Conservation (phyloP, 2,888 invertebrate species). For the Cephus pulcher region DNA sequence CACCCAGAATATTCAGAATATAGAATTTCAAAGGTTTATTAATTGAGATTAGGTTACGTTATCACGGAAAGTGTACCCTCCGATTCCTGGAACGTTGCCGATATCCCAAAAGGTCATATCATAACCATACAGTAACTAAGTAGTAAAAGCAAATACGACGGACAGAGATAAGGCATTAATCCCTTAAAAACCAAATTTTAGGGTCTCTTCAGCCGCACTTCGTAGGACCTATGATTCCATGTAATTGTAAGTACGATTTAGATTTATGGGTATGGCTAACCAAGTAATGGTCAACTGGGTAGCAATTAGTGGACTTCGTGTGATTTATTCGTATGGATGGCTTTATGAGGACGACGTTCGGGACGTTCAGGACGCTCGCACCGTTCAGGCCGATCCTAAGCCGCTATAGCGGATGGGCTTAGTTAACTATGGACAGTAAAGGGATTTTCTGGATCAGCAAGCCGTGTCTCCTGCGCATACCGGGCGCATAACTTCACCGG, state of each 20-base stretch:
- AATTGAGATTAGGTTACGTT: neutral
- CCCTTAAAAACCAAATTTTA: neutral
- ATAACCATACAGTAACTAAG: too few relatives aligned
- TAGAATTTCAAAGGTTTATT: neutral
- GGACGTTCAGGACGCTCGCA: neutral
- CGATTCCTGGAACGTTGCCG: neutral
- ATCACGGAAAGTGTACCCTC: neutral
- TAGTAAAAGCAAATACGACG: neutral
- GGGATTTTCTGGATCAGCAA: conserved; percentile 42
- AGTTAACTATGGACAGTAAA: conserved; percentile 39
- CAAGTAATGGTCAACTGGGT: conserved; percentile 6
- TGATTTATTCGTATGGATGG: conserved; percentile 41
- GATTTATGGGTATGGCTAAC: conserved; percentile 21
- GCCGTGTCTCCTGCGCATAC: neutral
- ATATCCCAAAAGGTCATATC: too few relatives aligned
- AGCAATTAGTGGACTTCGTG: conserved; percentile 34
- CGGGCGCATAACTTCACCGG: neutral
- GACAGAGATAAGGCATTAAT: neutral
- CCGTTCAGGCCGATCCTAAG: conserved; percentile 31
- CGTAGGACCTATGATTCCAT: neutral
- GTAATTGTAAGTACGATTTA: conserved; percentile 22
- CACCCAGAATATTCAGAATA: neutral
- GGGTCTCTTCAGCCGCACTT: neutral
- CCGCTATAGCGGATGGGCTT: conserved; percentile 27
- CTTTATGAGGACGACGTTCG: conserved; percentile 24